Base-by-base conservation (phyloP, 1,140 invertebrate species). In the Panagrolaimus sp. region DNA sequence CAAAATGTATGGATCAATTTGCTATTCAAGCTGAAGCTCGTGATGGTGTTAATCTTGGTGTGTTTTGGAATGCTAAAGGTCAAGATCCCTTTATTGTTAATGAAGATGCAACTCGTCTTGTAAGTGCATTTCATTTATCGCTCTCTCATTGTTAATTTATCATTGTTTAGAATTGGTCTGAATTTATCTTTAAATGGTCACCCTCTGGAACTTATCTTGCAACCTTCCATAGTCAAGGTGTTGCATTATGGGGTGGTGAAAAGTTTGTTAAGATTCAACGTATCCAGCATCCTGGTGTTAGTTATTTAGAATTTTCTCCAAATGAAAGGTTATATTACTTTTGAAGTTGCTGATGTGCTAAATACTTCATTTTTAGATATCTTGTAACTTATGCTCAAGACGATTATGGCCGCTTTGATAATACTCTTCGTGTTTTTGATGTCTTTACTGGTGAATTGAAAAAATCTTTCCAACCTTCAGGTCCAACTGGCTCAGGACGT, bases 271-370 rank as follows among this genome's bases (percentile, higher is more conserved):
- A 95, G 83, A 90, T 96, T 71, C 90, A 91, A 81, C 90, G 90
- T 79, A 98, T 97, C 83, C 88, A 88, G 69, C 96, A 98, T 83
- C 86, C 88, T 1, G 90, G 90, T 76, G 96, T 96, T 1, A 91
- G 94, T 77, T 93, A 93, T 73, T 93, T 98, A 68, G 95, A 96
- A 76, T 98, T 97, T 84, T 98, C 95, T 48, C 95, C 96, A 0
- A 91, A 91, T 85, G 96, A 99, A 87, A 63, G 38, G 48, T 48
- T 45, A 46, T 28, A 58, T 69, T 21, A 68, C 1, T 24, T n/a
- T 48, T 48, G 1, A 4, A 4, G 2, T 48, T 4, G 15, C 15
- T 48, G 2, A 1, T 48, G 10, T 48, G 5, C 9, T n/a, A 48
- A 10, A 3, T 2, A n/a, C 15, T 72, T 43, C 47, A 26, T 67